Evolutionary conservation across 2,113 vertebrate genomes (phyloP).

Genomic region (Saccopteryx bilineata): DNA sequence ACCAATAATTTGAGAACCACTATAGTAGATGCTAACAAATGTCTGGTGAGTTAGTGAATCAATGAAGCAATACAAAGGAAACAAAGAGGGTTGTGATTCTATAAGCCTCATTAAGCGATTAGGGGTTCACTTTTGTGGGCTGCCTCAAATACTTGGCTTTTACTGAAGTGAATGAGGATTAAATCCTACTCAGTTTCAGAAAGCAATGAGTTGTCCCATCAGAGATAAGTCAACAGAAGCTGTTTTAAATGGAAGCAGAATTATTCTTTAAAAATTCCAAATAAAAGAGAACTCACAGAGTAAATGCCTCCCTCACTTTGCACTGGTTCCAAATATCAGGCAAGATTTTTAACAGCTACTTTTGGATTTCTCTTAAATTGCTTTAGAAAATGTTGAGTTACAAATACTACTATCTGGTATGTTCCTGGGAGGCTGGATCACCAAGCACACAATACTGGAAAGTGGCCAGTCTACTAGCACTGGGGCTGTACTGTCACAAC

Average conservation of each 20-base stretch:
- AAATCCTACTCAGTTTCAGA: neutral
- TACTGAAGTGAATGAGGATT: neutral
- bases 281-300: neutral
- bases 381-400: slow-evolving; percentile 36
- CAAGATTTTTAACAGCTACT: slow-evolving; percentile 42
- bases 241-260: slow-evolving; percentile 15
- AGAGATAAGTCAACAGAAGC: slow-evolving; percentile 1
- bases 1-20: neutral
- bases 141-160: neutral
- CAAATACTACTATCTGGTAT: neutral
- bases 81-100: neutral
- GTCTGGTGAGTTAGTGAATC: neutral
- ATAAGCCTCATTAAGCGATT: neutral
- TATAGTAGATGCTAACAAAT: neutral
- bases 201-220: neutral
- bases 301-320: neutral
- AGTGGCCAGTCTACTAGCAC: slow-evolving; percentile 7
- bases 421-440: neutral
- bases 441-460: slow-evolving; percentile 44
- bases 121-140: neutral
- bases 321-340: neutral
- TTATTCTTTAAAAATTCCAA: slow-evolving; percentile 43
- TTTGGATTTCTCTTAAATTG: neutral
- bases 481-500: slow-evolving; percentile 47
- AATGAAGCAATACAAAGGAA: neutral